phyloP scores from a whole-genome alignment of 2,888 invertebrate genomes.

The Azorinus chamasolen region DNA sequence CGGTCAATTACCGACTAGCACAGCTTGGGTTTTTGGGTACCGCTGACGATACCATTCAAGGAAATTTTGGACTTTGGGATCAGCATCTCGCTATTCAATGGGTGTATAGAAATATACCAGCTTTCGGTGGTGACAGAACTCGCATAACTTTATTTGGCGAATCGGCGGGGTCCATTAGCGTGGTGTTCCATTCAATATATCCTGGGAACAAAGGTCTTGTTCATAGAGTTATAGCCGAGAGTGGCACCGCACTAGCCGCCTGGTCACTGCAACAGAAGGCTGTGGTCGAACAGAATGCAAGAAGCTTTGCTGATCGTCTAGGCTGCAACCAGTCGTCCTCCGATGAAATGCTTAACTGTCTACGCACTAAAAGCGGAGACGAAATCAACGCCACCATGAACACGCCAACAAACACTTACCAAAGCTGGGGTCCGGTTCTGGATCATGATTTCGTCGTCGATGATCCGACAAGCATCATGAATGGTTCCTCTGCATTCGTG shows the following conservation, averaged over 20 bases:
- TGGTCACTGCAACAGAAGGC: conserved; percentile 90
- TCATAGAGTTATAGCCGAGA: conserved; percentile 95
- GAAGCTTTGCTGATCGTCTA: background rate
- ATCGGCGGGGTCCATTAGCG: conserved; percentile 97
- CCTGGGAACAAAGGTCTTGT: conserved; percentile 93
- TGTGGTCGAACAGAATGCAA: background rate
- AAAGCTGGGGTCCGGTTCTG: conserved; percentile 6
- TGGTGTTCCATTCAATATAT: conserved; percentile 91
- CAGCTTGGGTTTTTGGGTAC: conserved; percentile 72
- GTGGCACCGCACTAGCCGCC: conserved; percentile 95
- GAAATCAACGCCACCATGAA: conserved; percentile 2
- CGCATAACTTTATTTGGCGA: conserved; percentile 98
- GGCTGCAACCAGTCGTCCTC: background rate
- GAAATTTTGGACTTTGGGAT: conserved; percentile 93
- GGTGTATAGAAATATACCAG: conserved; percentile 80
- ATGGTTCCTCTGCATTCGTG: background rate
- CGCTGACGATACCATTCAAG: conserved; percentile 54
- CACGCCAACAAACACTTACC: background rate
- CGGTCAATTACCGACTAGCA: conserved; percentile 69
- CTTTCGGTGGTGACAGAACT: conserved; percentile 91
- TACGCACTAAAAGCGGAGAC: background rate
- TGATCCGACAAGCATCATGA: background rate
- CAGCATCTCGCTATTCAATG: conserved; percentile 94
- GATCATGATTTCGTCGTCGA: conserved; percentile 20
- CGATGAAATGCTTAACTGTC: background rate